phyloP scores from a whole-genome alignment of 2,797 vertebrate species.

The Manis crassicaudata region DNA sequence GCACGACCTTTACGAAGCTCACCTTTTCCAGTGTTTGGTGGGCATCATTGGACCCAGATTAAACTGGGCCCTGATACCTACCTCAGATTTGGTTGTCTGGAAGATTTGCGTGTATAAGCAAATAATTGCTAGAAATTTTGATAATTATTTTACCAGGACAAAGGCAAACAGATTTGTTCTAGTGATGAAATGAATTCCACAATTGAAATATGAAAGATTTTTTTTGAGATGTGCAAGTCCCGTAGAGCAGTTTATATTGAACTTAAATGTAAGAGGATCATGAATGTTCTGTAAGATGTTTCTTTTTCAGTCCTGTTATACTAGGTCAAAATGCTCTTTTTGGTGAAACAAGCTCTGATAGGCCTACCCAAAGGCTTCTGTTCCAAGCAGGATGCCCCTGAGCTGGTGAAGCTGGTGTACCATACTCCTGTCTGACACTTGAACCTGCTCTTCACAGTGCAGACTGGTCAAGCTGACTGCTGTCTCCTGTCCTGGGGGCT shows the following conservation, averaged over 20 bases:
- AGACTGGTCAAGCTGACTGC: background rate
- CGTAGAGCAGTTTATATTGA: background rate
- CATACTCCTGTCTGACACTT: background rate
- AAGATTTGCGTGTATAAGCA: background rate
- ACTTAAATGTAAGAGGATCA: background rate
- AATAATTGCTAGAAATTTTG: background rate
- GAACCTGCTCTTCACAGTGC: background rate
- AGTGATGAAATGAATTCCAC: background rate
- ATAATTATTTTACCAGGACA: background rate
- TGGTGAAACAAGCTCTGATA: background rate
- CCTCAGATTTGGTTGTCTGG: background rate
- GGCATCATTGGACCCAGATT: background rate
- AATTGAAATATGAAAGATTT: background rate
- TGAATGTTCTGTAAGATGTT: background rate
- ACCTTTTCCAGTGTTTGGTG: background rate
- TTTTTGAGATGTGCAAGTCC: background rate
- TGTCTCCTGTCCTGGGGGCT: background rate
- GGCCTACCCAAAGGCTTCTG: background rate
- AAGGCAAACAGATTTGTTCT: background rate
- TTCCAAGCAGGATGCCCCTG: background rate
- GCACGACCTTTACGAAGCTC: background rate
- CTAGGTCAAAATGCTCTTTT: background rate
- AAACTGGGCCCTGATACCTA: background rate
- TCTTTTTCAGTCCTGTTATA: background rate
- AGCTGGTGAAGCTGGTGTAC: accelerated